These are phyloP conservation scores for Zapornia atra DNA, from an alignment of 2,113 vertebrate genomes.

Conservation along the genomic window DNA sequence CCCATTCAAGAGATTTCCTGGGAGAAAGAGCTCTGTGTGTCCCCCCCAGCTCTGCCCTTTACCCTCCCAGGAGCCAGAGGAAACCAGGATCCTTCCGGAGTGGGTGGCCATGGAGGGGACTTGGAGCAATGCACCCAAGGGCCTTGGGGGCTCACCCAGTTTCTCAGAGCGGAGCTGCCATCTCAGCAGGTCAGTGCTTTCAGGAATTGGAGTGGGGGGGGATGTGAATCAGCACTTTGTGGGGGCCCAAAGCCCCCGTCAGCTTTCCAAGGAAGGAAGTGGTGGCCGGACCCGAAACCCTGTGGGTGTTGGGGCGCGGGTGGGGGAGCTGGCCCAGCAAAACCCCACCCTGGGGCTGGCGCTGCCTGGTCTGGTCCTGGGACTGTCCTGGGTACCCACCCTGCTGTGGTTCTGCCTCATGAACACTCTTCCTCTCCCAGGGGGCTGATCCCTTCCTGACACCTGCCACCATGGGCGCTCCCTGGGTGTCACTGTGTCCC, in stretches of 20 bases:
- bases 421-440: neutral
- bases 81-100: neutral
- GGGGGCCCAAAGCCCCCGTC: neutral
- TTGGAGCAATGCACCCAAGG: accelerated
- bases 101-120: accelerated
- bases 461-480: accelerated
- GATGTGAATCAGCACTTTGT: neutral
- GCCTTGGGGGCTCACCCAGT: accelerated
- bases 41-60: neutral
- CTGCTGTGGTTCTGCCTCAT: accelerated
- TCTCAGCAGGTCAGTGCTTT: neutral
- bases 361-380: accelerated
- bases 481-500: neutral
- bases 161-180: accelerated
- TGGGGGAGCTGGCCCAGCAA: neutral
- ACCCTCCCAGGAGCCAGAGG: neutral
- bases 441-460: neutral
- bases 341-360: accelerated
- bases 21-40: neutral
- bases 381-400: accelerated
- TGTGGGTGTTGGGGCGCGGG: neutral
- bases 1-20: neutral
- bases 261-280: constrained; percentile 57
- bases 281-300: neutral
- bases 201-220: neutral